These are phyloP conservation scores for Andinoacara biseriatus DNA, from an alignment of 2,113 vertebrate genomes.

Conservation along the genomic window DNA sequence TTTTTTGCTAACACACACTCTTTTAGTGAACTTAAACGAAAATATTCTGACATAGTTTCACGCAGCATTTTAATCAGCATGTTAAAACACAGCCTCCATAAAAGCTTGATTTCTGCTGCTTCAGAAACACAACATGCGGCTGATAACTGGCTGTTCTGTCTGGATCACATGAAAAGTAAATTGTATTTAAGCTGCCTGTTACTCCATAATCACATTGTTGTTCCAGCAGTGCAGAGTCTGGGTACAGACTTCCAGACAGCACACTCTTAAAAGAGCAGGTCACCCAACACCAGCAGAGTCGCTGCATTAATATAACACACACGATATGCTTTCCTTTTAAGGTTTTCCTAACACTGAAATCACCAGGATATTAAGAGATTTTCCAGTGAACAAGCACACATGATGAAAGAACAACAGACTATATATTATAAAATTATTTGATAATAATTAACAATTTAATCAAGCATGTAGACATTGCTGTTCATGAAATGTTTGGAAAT, in stretches of 20 bases:
- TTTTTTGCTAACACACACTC: neutral
- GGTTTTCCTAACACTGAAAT: neutral
- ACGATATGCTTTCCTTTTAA: neutral
- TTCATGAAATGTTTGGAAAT: neutral
- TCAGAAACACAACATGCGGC: conserved; percentile 26
- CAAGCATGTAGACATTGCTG: neutral
- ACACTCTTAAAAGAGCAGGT: conserved; percentile 33
- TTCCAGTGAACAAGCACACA: neutral
- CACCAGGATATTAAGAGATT: neutral
- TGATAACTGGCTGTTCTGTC: neutral
- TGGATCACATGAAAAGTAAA: conserved; percentile 30
- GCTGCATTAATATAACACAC: conserved; percentile 10
- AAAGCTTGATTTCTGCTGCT: neutral
- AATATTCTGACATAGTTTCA: neutral
- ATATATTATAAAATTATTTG: neutral
- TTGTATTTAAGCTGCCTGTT: conserved; percentile 50
- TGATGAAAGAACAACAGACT: neutral
- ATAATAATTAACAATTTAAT: neutral
- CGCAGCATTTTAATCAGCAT: neutral
- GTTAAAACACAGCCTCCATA: neutral
- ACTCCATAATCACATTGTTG: conserved; percentile 56
- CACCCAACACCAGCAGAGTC: conserved; percentile 11
- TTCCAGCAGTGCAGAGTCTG: conserved; percentile 11
- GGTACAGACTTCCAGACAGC: conserved; percentile 15
- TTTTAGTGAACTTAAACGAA: conserved; percentile 1